A percentile compares a stretch with the other conserved stretches of the same genome.
phyloP scores from a whole-genome alignment of 2,797 vertebrate genomes.

The Decapterus maruadsi region DNA sequence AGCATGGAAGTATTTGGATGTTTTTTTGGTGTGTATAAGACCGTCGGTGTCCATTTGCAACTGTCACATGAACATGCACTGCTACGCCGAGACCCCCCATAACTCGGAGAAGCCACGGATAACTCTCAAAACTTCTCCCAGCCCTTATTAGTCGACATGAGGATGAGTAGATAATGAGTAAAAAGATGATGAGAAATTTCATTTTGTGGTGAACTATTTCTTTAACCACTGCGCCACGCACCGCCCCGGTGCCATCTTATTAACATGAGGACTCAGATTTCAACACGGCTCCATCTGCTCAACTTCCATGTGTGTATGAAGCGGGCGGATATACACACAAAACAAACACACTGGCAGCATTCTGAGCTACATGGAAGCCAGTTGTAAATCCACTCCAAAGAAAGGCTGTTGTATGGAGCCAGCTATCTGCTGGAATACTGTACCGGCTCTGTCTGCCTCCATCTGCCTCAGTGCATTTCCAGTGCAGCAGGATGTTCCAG shows the following conservation, averaged over 20 bases:
- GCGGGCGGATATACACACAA: slow-evolving; percentile 38
- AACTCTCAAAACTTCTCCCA: too few relatives aligned
- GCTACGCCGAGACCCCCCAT: too few relatives aligned
- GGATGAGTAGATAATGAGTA: too few relatives aligned
- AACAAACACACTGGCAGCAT: slow-evolving; percentile 64
- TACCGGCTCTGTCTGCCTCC: slow-evolving; percentile 59
- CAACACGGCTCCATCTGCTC: slow-evolving; percentile 51
- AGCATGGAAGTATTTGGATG: too few relatives aligned
- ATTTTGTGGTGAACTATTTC: too few relatives aligned
- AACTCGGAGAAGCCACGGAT: too few relatives aligned
- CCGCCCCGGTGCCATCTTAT: slow-evolving; percentile 34
- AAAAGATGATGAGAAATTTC: too few relatives aligned
- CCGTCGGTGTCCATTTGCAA: too few relatives aligned
- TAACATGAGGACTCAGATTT: slow-evolving; percentile 43
- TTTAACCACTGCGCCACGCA: too few relatives aligned
- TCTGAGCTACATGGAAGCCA: slow-evolving; percentile 49
- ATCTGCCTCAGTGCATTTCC: slow-evolving; percentile 70
- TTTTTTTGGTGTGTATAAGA: too few relatives aligned
- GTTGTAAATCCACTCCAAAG: slow-evolving; percentile 36
- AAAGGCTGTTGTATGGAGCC: slow-evolving; percentile 52
- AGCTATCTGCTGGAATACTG: slow-evolving; percentile 64
- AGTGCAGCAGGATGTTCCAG: slow-evolving; percentile 56
- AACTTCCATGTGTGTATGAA: slow-evolving; percentile 29
- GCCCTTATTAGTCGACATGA: too few relatives aligned
- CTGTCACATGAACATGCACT: too few relatives aligned